phyloP scores from a whole-genome alignment of 2,888 invertebrate species.

The Cepaea hortensis region DNA sequence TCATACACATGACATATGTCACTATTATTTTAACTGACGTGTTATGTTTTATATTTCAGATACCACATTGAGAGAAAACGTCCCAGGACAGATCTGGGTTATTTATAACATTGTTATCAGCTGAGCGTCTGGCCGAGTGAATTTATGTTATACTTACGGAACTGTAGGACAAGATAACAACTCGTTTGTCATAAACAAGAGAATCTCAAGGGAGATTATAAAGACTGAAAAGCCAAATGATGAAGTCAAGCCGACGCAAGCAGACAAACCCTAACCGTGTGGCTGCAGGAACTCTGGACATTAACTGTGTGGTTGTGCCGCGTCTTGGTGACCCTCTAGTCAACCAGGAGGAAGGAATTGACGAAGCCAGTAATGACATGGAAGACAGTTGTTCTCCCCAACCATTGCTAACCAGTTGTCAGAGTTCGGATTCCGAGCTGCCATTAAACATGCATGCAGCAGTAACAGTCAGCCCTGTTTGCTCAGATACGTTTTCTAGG shows the following conservation, averaged over 20 bases:
- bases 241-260: constrained; percentile 71
- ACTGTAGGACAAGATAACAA: no score
- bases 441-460: constrained; percentile 58
- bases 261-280: constrained; percentile 71
- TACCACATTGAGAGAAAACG: no score
- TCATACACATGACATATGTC: no score
- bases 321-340: not conserved
- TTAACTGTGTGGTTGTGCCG: constrained; percentile 14
- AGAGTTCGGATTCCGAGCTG: constrained; percentile 59
- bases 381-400: not conserved
- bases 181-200: no score
- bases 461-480: constrained; percentile 52
- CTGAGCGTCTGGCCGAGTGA: no score
- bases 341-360: not conserved
- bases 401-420: constrained; percentile 51
- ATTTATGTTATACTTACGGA: no score
- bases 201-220: not conserved
- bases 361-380: not conserved
- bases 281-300: constrained; percentile 46
- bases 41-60: no score
- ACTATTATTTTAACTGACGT: no score
- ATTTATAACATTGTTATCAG: no score
- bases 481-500: constrained; percentile 55
- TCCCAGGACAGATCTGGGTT: no score
- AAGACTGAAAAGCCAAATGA: constrained; percentile 25